Conservation (phyloP, 2,888 invertebrate species). For the Clepsis dumicolana region DNA sequence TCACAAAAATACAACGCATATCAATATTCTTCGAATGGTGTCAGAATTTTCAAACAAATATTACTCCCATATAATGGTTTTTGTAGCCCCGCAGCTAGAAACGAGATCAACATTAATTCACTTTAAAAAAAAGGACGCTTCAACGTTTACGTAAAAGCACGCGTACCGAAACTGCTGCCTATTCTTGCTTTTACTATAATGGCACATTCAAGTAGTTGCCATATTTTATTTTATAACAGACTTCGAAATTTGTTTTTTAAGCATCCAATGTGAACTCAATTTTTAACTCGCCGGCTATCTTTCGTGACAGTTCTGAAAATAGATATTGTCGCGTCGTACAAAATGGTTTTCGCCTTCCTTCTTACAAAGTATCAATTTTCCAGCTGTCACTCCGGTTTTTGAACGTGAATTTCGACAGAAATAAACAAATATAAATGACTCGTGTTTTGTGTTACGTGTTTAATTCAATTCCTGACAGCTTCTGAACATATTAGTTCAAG, state of each 20-base stretch:
- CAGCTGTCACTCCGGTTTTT: slow-evolving; percentile 37
- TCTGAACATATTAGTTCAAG: too few species aligned
- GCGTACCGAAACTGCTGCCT: too few species aligned
- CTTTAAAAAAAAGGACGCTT: not conserved
- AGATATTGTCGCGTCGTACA: slow-evolving; percentile 34
- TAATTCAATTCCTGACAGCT: not conserved
- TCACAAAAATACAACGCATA: not conserved
- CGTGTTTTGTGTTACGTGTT: slow-evolving; percentile 7
- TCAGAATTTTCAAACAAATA: too few species aligned
- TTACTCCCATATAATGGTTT: not conserved
- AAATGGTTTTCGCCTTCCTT: slow-evolving; percentile 30
- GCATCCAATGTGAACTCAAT: slow-evolving; percentile 15
- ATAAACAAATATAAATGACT: not conserved
- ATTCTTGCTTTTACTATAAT: too few species aligned
- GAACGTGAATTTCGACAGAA: slow-evolving; percentile 13
- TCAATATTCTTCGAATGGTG: not conserved
- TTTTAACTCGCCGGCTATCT: slow-evolving; percentile 19
- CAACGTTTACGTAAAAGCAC: too few species aligned
- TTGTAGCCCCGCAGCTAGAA: not conserved
- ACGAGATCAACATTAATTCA: not conserved
- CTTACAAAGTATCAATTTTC: slow-evolving; percentile 48
- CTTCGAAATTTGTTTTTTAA: not conserved
- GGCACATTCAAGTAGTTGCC: too few species aligned
- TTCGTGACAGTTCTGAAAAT: slow-evolving; percentile 43
- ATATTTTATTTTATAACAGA: not conserved